phyloP scores from a whole-genome alignment of 2,797 vertebrate species.

The Echeneis naucrates region DNA sequence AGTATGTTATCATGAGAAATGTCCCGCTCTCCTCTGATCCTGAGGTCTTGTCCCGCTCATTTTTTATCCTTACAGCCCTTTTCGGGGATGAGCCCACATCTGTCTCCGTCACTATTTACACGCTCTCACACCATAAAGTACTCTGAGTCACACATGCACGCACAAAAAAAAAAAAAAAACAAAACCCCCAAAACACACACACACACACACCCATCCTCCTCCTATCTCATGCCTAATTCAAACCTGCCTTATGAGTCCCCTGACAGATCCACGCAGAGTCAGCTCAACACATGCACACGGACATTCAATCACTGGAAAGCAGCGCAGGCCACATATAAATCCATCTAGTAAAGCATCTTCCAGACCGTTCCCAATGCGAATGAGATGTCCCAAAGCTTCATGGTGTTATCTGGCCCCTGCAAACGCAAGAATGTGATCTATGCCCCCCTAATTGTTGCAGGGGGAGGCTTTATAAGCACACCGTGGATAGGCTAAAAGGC shows the following conservation, averaged over 20 bases:
- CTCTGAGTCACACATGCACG: constrained; percentile 62
- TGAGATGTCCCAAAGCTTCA: constrained; percentile 77
- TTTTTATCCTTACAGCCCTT: constrained; percentile 69
- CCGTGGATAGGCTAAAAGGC: constrained; percentile 59
- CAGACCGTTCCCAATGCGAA: constrained; percentile 78
- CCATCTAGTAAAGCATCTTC: constrained; percentile 78
- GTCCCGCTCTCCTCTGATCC: constrained; percentile 51
- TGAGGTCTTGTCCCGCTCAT: constrained; percentile 64
- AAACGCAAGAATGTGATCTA: constrained; percentile 77
- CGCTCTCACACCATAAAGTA: constrained; percentile 79
- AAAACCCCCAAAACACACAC: too few species aligned
- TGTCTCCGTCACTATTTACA: constrained; percentile 83
- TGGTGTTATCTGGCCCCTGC: constrained; percentile 67
- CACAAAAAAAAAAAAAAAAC: too few species aligned
- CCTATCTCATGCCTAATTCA: constrained; percentile 82
- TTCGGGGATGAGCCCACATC: constrained; percentile 77
- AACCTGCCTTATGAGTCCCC: constrained; percentile 83
- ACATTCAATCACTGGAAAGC: constrained; percentile 81
- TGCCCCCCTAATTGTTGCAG: constrained; percentile 74
- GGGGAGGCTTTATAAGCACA: constrained; percentile 73
- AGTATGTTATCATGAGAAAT: constrained; percentile 58
- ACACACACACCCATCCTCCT: constrained; percentile 59
- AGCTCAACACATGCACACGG: constrained; percentile 82
- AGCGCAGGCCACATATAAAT: constrained; percentile 77
- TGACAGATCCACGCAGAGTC: constrained; percentile 72